Percentiles rank a stretch among this genome's conserved stretches.
phyloP scores from a whole-genome alignment of 2,888 invertebrate species.

The Amphipoea lucens region DNA sequence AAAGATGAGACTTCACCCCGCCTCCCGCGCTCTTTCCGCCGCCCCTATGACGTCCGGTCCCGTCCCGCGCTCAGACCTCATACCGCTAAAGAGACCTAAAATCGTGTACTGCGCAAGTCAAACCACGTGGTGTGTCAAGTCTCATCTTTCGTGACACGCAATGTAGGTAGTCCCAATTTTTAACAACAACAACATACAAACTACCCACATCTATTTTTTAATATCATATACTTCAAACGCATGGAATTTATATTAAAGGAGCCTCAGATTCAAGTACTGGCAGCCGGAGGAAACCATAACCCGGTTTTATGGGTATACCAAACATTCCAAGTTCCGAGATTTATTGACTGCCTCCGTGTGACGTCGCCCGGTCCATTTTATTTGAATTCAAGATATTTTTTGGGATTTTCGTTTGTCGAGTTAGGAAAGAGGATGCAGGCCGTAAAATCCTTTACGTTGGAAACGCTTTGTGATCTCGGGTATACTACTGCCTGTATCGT shows the following conservation, averaged over 20 bases:
- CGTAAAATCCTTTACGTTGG: slow-evolving; percentile 29
- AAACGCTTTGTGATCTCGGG: slow-evolving; percentile 46
- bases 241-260: slow-evolving; percentile 51
- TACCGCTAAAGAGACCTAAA: no score
- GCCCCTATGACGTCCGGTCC: no score
- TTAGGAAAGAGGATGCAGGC: slow-evolving; percentile 41
- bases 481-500: slow-evolving; percentile 18
- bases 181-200: background rate
- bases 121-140: no score
- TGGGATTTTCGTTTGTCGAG: slow-evolving; percentile 36
- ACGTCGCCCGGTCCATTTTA: slow-evolving; percentile 49
- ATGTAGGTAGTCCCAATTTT: background rate
- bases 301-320: slow-evolving; percentile 72
- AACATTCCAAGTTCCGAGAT: slow-evolving; percentile 67
- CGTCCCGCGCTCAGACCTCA: no score
- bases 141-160: no score
- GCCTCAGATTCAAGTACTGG: slow-evolving; percentile 20
- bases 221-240: slow-evolving; percentile 31
- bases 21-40: no score
- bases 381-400: slow-evolving; percentile 53
- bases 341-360: slow-evolving; percentile 64
- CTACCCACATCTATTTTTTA: slow-evolving; percentile 3
- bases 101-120: no score
- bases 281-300: slow-evolving; percentile 64
- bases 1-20: no score